Evolutionary conservation across 2,888 invertebrate genomes (phyloP).

Genomic region (Anagyrus pseudococci): DNA sequence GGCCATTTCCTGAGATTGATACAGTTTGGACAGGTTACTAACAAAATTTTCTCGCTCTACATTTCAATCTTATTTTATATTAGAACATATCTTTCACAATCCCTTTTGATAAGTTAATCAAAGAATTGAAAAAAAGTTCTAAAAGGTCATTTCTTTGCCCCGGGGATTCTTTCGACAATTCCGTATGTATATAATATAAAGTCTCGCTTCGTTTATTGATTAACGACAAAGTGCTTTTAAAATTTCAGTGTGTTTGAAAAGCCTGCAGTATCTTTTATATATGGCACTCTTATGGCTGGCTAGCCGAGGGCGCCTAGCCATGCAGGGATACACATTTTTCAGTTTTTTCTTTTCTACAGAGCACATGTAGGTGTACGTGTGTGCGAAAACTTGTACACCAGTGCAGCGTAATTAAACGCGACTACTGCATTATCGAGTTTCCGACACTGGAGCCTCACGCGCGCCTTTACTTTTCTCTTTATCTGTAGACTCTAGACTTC

Average conservation of each 20-base stretch:
- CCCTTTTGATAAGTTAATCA: too few species aligned
- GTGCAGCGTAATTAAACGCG: constrained; percentile 27
- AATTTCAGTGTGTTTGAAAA: constrained; percentile 36
- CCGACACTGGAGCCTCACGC: constrained; percentile 17
- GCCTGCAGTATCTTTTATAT: constrained; percentile 42
- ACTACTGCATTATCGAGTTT: constrained; percentile 31
- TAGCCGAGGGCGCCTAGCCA: constrained; percentile 42
- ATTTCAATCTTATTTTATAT: neutral
- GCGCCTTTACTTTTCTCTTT: constrained; percentile 1
- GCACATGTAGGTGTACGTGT: constrained; percentile 6
- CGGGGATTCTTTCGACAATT: constrained; percentile 19
- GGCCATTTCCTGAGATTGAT: constrained; percentile 4
- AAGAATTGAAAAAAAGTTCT: too few species aligned
- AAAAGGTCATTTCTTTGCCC: constrained; percentile 9
- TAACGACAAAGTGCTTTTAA: too few species aligned
- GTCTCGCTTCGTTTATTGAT: constrained; percentile 5
- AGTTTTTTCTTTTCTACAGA: neutral
- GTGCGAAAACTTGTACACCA: too few species aligned
- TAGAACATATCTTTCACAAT: too few species aligned
- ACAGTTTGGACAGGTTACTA: constrained; percentile 22
- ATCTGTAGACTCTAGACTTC: neutral
- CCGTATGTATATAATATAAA: constrained; percentile 24
- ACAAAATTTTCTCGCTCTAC: constrained; percentile 9
- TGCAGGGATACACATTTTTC: constrained; percentile 42
- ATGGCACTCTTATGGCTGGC: constrained; percentile 62